phyloP scores from a whole-genome alignment of 2,797 vertebrate species.

The Aldrovandia affinis region DNA sequence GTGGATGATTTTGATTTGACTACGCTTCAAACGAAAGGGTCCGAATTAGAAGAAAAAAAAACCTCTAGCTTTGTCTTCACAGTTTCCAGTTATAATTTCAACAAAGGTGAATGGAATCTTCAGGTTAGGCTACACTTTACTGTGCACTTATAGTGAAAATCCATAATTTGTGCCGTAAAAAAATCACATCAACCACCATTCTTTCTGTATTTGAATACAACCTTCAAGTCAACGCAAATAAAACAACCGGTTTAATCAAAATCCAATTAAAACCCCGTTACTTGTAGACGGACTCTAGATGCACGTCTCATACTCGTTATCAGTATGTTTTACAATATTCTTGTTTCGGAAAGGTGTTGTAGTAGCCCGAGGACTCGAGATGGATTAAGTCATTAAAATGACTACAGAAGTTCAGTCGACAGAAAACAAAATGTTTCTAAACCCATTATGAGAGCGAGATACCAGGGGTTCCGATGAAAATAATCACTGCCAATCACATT shows the following conservation, averaged over 20 bases:
- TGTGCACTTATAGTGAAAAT: neutral
- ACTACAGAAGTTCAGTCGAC: no score
- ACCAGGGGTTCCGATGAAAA: neutral
- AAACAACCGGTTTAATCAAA: neutral
- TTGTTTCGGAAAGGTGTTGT: no score
- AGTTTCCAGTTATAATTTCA: no score
- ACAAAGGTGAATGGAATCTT: no score
- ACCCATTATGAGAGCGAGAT: neutral
- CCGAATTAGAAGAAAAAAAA: no score
- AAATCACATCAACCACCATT: neutral
- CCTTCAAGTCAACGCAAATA: neutral
- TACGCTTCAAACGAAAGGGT: no score
- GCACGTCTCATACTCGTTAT: neutral
- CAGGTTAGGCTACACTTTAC: neutral
- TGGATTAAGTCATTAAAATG: neutral
- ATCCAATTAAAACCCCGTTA: neutral
- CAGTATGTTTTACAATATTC: no score
- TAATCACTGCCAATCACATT: neutral
- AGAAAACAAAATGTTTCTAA: neutral
- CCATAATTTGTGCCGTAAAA: neutral
- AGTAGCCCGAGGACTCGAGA: no score
- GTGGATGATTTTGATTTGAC: neutral
- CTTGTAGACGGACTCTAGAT: neutral
- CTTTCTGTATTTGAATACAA: neutral
- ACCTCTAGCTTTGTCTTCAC: no score